Conservation (phyloP, 2,888 invertebrate genomes). For the Helicoverpa assulta region DNA sequence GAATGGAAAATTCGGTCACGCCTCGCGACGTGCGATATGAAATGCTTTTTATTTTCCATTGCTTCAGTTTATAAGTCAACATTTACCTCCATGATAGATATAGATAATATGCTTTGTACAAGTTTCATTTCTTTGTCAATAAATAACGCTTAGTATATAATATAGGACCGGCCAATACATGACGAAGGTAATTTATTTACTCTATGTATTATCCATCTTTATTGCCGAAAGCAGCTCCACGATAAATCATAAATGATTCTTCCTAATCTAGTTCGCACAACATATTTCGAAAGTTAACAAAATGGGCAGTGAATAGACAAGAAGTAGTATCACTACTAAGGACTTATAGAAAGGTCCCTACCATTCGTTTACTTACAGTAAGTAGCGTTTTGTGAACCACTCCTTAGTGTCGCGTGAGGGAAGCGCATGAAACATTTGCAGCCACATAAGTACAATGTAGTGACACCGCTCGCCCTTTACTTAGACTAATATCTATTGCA, state of each 20-base stretch:
- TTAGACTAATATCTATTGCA: constrained; percentile 4
- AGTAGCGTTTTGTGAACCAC: constrained; percentile 33
- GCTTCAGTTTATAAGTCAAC: constrained; percentile 39
- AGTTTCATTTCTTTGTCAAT: background rate
- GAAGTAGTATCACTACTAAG: background rate
- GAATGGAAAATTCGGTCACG: constrained; percentile 64
- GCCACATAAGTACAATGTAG: constrained; percentile 12
- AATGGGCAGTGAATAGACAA: constrained; percentile 23
- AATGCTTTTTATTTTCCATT: constrained; percentile 60
- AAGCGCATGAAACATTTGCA: constrained; percentile 42
- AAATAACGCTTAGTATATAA: background rate
- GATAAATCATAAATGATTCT: constrained; percentile 26
- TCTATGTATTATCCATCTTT: constrained; percentile 9
- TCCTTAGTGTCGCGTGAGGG: constrained; percentile 44
- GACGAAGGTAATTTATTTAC: constrained; percentile 14
- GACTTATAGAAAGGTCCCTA: constrained; percentile 2
- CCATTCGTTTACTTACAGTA: constrained; percentile 11
- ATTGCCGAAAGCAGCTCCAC: constrained; percentile 11
- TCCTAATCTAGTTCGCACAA: constrained; percentile 19
- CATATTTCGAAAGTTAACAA: constrained; percentile 25
- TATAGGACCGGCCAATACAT: background rate
- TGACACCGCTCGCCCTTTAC: constrained; percentile 25
- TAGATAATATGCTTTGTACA: background rate
- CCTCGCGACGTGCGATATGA: constrained; percentile 61
- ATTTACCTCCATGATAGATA: constrained; percentile 20